phyloP scores from a whole-genome alignment of 2,113 vertebrate species.

The Calidris pygmaea region DNA sequence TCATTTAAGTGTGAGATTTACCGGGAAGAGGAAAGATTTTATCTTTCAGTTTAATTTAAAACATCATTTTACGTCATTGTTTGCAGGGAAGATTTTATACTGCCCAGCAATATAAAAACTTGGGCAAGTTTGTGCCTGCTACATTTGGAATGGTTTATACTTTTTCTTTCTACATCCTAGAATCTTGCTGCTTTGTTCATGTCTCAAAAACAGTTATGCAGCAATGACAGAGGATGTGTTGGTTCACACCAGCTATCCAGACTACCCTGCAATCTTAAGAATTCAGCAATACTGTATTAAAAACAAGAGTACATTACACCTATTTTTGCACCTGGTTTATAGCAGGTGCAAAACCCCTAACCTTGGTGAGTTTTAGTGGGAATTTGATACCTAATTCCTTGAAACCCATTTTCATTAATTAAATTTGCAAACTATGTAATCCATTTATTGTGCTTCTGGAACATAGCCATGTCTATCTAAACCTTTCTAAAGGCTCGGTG shows the following conservation, averaged over 20 bases:
- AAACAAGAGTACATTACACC: background rate
- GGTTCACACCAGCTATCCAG: background rate
- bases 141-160: background rate
- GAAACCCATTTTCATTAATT: background rate
- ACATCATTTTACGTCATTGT: conserved; percentile 28
- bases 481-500: background rate
- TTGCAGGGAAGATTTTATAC: conserved; percentile 31
- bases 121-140: conserved; percentile 59
- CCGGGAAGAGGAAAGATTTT: conserved; percentile 23
- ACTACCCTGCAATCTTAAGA: background rate
- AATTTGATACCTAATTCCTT: background rate
- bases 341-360: background rate
- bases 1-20: background rate
- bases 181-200: conserved; percentile 3
- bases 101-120: conserved; percentile 22
- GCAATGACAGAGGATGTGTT: background rate
- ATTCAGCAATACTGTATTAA: background rate
- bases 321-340: background rate
- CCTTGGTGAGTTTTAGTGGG: background rate
- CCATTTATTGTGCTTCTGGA: background rate
- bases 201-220: background rate
- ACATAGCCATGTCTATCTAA: background rate
- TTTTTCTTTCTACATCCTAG: background rate
- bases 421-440: background rate
- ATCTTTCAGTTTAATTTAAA: conserved; percentile 48